Evolutionary conservation across 2,888 invertebrate genomes (phyloP).

Genomic region (Ethmia dodecea): DNA sequence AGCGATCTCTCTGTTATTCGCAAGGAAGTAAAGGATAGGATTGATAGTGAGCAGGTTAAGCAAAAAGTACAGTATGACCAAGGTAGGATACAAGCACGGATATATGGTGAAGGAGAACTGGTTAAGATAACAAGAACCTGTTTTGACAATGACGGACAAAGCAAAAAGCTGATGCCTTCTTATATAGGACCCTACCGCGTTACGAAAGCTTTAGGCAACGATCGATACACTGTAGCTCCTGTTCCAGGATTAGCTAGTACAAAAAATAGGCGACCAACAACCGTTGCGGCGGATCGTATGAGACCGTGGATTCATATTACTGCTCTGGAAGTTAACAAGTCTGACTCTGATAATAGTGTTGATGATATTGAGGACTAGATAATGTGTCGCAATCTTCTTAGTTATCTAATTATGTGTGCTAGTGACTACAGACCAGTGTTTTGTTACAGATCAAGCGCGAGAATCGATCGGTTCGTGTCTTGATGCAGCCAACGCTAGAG

Average conservation of each 20-base stretch:
- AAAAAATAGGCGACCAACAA: constrained; percentile 8
- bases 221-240: not conserved
- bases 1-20: no score
- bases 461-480: no score
- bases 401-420: no score
- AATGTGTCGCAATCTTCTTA: no score
- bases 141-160: not conserved
- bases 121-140: not conserved
- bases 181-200: not conserved
- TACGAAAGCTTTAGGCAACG: not conserved
- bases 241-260: constrained; percentile 1
- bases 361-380: no score
- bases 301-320: constrained; percentile 15
- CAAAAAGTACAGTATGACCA: not conserved
- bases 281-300: constrained; percentile 13
- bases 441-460: no score
- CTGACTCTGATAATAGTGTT: not conserved
- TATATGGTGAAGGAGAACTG: not conserved
- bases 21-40: not conserved
- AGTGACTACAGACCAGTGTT: no score
- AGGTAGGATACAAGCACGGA: not conserved
- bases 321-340: constrained; percentile 6
- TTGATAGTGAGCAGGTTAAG: not conserved
- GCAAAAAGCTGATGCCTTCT: not conserved
- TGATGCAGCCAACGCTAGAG: no score